phyloP scores from a whole-genome alignment of 2,888 invertebrate genomes.

The Biston stratarius region DNA sequence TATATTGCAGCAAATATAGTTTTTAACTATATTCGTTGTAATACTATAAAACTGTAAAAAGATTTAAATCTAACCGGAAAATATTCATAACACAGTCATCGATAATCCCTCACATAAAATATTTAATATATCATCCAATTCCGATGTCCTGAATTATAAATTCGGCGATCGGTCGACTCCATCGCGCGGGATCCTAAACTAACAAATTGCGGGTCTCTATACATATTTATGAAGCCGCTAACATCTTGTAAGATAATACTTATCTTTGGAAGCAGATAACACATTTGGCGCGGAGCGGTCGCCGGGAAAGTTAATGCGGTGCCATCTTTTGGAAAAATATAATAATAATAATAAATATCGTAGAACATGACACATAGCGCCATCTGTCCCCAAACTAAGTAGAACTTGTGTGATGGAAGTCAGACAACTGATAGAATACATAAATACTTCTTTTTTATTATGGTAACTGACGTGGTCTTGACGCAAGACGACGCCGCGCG shows the following conservation, averaged over 20 bases:
- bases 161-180: conserved; percentile 15
- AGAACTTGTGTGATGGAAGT: too few relatives aligned
- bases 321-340: background rate
- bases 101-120: conserved; percentile 21
- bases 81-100: conserved; percentile 1
- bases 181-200: conserved; percentile 22
- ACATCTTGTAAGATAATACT: conserved; percentile 22
- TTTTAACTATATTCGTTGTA: too few relatives aligned
- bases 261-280: conserved; percentile 18
- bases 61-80: background rate
- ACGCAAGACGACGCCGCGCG: too few relatives aligned
- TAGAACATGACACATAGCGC: too few relatives aligned
- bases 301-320: background rate
- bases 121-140: conserved; percentile 17
- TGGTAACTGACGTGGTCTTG: too few relatives aligned
- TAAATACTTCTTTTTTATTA: background rate
- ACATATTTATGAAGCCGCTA: conserved; percentile 29
- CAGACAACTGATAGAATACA: too few relatives aligned
- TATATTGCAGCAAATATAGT: too few relatives aligned
- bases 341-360: too few relatives aligned
- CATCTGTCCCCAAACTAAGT: too few relatives aligned
- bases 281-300: background rate
- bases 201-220: conserved; percentile 24
- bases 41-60: too few relatives aligned
- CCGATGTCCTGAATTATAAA: conserved; percentile 22